Conservation (phyloP, 2,888 invertebrate species). For the Podotricha telesiphe region DNA sequence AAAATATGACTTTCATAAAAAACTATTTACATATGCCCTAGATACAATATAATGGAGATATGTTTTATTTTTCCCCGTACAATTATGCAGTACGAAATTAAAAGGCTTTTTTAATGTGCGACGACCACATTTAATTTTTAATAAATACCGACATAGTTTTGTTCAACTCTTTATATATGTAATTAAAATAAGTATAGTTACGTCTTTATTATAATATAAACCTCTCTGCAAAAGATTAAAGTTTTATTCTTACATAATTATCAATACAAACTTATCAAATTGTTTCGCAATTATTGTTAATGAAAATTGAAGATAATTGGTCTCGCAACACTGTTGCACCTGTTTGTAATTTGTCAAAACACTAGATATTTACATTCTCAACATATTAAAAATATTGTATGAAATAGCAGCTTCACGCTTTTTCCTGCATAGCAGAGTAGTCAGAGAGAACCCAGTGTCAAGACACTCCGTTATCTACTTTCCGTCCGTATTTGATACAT, state of each 20-base stretch:
- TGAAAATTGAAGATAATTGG: neutral
- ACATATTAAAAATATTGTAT: no score
- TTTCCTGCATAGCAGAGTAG: no score
- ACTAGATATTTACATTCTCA: neutral
- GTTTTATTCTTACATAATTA: no score
- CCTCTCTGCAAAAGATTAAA: no score
- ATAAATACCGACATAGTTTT: neutral
- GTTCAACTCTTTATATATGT: neutral
- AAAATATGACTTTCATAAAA: constrained; percentile 8
- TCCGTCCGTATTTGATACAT: no score
- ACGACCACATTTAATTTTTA: neutral
- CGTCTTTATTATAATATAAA: neutral
- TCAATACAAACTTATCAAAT: no score
- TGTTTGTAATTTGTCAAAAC: constrained; percentile 3
- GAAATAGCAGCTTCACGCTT: no score
- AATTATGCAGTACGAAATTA: constrained; percentile 8
- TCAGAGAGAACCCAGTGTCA: no score
- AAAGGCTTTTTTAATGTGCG: neutral
- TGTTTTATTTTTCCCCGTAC: constrained; percentile 8
- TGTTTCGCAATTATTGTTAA: neutral
- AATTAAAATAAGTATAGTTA: neutral
- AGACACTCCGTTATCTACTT: no score
- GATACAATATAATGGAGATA: constrained; percentile 9
- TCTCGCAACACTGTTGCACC: neutral
- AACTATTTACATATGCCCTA: constrained; percentile 13